These are phyloP conservation scores for Eledone cirrhosa DNA, from an alignment of 2,888 invertebrate species.

Conservation along the genomic window DNA sequence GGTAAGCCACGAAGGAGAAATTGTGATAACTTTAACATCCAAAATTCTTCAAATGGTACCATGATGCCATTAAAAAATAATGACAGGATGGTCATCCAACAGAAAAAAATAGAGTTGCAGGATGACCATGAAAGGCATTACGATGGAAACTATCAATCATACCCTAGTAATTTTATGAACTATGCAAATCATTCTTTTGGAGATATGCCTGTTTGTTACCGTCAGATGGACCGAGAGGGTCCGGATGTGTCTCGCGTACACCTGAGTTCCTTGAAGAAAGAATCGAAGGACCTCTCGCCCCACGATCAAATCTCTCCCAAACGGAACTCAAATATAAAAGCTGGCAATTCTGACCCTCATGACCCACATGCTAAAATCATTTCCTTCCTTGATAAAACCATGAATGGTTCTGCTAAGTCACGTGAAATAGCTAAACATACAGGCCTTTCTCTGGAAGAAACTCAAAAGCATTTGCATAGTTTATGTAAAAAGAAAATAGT, in stretches of 20 bases:
- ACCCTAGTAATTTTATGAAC: slow-evolving; percentile 21
- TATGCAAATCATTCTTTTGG: slow-evolving; percentile 23
- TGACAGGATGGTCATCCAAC: not conserved
- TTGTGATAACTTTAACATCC: slow-evolving; percentile 18
- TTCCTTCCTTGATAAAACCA: slow-evolving; percentile 26
- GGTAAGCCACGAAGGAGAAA: slow-evolving; percentile 17
- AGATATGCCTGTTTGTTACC: slow-evolving; percentile 12
- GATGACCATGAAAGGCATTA: slow-evolving; percentile 4
- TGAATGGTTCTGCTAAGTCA: slow-evolving; percentile 26
- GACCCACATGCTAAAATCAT: slow-evolving; percentile 20
- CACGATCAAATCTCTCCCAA: slow-evolving; percentile 26
- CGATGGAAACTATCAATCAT: slow-evolving; percentile 14
- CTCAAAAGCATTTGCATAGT: slow-evolving; percentile 24
- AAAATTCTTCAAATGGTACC: slow-evolving; percentile 21
- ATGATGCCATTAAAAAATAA: slow-evolving; percentile 22
- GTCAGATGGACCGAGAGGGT: slow-evolving; percentile 13
- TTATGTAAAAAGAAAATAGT: slow-evolving; percentile 27
- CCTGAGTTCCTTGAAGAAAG: slow-evolving; percentile 7
- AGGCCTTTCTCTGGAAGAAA: slow-evolving; percentile 25
- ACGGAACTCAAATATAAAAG: slow-evolving; percentile 14
- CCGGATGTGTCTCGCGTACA: slow-evolving; percentile 3
- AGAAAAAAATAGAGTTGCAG: slow-evolving; percentile 20
- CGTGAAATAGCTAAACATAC: slow-evolving; percentile 25
- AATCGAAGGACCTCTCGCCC: slow-evolving; percentile 4
- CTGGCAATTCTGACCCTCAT: slow-evolving; percentile 15